These are phyloP conservation scores for Brachionichthys hirsutus DNA, from an alignment of 2,113 vertebrate species.

Conservation along the genomic window DNA sequence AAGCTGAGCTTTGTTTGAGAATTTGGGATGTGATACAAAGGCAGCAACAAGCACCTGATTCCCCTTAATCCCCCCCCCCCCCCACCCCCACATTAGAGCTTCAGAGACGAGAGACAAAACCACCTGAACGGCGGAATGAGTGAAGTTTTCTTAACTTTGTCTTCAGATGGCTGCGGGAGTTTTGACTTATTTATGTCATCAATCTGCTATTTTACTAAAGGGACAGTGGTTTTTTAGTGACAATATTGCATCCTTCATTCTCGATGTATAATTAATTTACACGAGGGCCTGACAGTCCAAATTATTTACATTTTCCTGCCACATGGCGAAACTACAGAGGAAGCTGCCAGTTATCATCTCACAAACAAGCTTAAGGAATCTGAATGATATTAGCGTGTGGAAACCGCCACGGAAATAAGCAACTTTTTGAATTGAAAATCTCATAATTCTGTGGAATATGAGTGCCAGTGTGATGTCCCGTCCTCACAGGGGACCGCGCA, in stretches of 20 bases:
- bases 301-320: not conserved
- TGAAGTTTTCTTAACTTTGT: too few relatives aligned
- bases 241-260: too few relatives aligned
- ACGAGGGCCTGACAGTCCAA: not conserved
- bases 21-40: slow-evolving; percentile 24
- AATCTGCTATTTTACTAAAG: not conserved
- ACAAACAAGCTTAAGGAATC: not conserved
- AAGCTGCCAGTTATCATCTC: slow-evolving; percentile 6
- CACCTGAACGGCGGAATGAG: too few relatives aligned
- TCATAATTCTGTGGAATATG: slow-evolving; percentile 29
- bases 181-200: not conserved
- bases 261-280: too few relatives aligned
- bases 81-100: not conserved
- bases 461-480: slow-evolving; percentile 26
- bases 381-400: slow-evolving; percentile 1
- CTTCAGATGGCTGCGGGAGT: too few relatives aligned
- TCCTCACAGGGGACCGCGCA: slow-evolving; percentile 22
- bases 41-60: slow-evolving; percentile 26
- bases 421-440: slow-evolving; percentile 27
- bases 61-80: slow-evolving; percentile 26
- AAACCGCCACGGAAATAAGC: slow-evolving; percentile 13
- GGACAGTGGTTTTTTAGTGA: not conserved
- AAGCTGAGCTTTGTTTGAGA: slow-evolving; percentile 15
- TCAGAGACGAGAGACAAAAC: too few relatives aligned
- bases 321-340: too few relatives aligned